phyloP scores from a whole-genome alignment of 2,113 vertebrate species.

The Thamnaconus septentrionalis region DNA sequence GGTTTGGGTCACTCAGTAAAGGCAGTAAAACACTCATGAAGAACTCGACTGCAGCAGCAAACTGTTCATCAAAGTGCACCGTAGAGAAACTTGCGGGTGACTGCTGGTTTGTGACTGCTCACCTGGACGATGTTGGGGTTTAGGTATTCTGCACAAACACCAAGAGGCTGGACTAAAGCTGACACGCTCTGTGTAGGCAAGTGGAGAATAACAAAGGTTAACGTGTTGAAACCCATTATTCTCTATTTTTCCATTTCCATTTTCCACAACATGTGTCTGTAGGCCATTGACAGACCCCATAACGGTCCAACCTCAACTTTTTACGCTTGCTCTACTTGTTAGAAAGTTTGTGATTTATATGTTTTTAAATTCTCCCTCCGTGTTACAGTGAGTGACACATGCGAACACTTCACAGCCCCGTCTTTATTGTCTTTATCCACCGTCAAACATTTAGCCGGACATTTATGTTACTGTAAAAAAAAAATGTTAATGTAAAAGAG shows the following conservation, averaged over 20 bases:
- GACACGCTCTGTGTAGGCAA: conserved; percentile 85
- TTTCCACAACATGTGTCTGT: no score
- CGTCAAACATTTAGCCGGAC: no score
- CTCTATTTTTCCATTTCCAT: neutral
- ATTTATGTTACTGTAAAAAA: no score
- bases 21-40: neutral
- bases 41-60: neutral
- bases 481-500: no score
- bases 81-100: neutral
- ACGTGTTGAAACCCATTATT: neutral
- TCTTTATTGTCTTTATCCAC: no score
- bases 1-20: neutral
- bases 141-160: conserved; percentile 95
- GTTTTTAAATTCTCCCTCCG: no score
- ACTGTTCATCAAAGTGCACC: neutral
- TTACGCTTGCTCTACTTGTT: no score
- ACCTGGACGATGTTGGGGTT: conserved; percentile 96
- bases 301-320: no score
- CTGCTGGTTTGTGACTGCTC: conserved; percentile 37
- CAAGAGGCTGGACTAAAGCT: conserved; percentile 92
- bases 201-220: conserved; percentile 8
- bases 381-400: no score
- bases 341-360: no score
- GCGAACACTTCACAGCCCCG: no score
- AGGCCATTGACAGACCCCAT: no score